phyloP scores from a whole-genome alignment of 1,140 invertebrate species.

The Apolygus lucorum region DNA sequence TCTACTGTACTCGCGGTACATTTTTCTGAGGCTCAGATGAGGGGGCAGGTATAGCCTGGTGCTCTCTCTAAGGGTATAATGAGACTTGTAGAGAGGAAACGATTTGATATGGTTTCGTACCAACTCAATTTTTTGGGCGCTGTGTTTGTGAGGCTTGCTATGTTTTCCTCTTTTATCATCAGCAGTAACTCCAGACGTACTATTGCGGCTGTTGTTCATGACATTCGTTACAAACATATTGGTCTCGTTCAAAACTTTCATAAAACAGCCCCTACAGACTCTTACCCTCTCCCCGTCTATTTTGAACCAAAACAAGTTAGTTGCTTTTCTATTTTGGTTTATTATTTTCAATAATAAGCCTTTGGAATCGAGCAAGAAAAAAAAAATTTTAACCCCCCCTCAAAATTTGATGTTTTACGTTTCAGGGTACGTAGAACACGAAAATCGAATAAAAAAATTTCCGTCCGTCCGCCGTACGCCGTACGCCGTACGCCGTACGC shows the following conservation, averaged over 20 bases:
- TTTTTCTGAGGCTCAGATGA: background rate
- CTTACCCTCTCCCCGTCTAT: background rate
- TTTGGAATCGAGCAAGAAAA: too few species aligned
- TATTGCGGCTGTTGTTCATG: background rate
- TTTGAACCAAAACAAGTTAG: background rate
- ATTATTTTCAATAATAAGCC: too few species aligned
- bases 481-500: too few species aligned
- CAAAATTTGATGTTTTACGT: too few species aligned
- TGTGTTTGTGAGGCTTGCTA: too few species aligned
- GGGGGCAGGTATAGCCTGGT: too few species aligned
- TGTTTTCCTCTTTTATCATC: constrained; percentile 1
- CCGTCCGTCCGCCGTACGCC: too few species aligned
- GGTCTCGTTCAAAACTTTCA: constrained; percentile 1
- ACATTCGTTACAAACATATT: too few species aligned
- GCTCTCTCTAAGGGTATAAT: background rate
- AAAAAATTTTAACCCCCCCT: too few species aligned
- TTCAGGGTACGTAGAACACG: too few species aligned
- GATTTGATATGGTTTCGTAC: constrained; percentile 1
- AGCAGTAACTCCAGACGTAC: background rate
- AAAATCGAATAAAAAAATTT: too few species aligned
- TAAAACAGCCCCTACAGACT: background rate
- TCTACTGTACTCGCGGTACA: background rate
- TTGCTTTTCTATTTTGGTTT: too few species aligned
- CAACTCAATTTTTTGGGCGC: background rate
- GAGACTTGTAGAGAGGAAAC: background rate